Percentiles rank a stretch among this genome's conserved stretches.
Conservation (phyloP, 2,797 vertebrate species). For the Avahi laniger region DNA sequence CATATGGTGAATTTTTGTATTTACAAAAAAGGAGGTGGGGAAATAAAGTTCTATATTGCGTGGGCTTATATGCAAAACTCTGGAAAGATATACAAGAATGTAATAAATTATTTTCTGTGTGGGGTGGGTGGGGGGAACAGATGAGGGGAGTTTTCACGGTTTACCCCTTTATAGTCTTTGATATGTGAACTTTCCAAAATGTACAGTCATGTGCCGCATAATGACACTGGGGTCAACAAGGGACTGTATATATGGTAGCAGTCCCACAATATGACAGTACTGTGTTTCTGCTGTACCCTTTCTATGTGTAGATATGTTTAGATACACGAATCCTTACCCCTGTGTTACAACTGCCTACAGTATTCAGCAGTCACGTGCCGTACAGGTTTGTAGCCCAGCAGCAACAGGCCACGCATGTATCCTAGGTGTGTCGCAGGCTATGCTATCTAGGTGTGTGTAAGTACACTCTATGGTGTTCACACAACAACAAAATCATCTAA, state of each 20-base stretch:
- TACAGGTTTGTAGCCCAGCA: not conserved
- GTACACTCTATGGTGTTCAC: not conserved
- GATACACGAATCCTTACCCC: not conserved
- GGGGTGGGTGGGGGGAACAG: not conserved
- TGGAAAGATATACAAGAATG: not conserved
- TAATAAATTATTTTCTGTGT: not conserved
- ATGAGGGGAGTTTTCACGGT: not conserved
- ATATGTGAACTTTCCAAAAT: not conserved
- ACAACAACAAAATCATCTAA: not conserved
- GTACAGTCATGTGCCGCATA: not conserved
- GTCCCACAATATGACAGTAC: too few species aligned
- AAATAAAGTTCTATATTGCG: not conserved
- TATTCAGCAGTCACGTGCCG: not conserved
- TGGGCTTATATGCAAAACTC: not conserved
- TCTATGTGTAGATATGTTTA: not conserved
- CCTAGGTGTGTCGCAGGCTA: not conserved
- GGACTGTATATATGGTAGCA: not conserved
- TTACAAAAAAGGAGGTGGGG: not conserved
- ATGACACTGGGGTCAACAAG: not conserved
- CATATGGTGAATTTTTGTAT: not conserved
- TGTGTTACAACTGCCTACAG: not conserved
- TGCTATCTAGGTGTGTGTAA: not conserved
- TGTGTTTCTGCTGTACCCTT: not conserved
- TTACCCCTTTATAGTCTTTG: not conserved
- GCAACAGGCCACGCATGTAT: not conserved